Conservation (phyloP, 2,113 vertebrate genomes). For the Pipra filicauda region DNA sequence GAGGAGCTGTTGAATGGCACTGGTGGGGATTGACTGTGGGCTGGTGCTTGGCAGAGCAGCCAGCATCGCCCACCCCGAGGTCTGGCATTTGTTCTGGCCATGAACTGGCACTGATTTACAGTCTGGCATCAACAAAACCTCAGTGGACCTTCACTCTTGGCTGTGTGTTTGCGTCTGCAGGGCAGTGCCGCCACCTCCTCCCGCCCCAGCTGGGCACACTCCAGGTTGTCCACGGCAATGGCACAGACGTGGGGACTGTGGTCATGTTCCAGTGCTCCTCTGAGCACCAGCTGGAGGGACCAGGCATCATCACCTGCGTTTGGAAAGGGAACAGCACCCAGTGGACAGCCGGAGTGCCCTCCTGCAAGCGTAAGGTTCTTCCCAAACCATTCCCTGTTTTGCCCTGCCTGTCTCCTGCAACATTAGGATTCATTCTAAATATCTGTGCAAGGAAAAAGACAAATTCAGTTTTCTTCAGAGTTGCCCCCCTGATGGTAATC, state of each 20-base stretch:
- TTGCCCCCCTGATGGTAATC: not conserved
- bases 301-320: constrained; percentile 72
- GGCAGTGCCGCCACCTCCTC: constrained; percentile 74
- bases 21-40: not conserved
- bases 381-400: fast-evolving
- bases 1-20: not conserved
- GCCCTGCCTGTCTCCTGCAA: not conserved
- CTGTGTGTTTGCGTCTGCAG: constrained; percentile 32
- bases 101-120: not conserved
- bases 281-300: constrained; percentile 79
- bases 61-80: fast-evolving
- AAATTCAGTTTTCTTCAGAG: not conserved
- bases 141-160: fast-evolving
- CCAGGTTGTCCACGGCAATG: constrained; percentile 80
- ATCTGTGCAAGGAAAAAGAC: not conserved
- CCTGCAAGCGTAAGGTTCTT: constrained; percentile 83
- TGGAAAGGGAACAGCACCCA: constrained; percentile 75
- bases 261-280: constrained; percentile 82
- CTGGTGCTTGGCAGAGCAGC: not conserved
- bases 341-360: constrained; percentile 80
- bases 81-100: not conserved
- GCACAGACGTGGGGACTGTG: constrained; percentile 81
- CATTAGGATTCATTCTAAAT: fast-evolving
- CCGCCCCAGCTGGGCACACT: constrained; percentile 77
- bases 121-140: not conserved